A percentile compares a stretch with the other conserved stretches of the same genome.
These are phyloP conservation scores for Prionchulus punctatus DNA, from an alignment of 2,888 invertebrate genomes.

Conservation along the genomic window DNA sequence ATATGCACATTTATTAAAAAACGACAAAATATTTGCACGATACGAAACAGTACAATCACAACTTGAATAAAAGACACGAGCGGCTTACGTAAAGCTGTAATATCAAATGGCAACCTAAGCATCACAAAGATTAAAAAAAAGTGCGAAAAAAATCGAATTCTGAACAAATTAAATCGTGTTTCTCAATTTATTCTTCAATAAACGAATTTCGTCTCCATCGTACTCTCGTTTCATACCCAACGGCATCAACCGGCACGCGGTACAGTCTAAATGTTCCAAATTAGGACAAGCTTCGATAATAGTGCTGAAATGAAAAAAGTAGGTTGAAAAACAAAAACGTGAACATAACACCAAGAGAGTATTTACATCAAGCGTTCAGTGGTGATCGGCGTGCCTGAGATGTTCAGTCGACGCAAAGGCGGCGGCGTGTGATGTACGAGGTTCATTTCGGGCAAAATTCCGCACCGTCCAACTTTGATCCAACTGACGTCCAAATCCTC, in stretches of 20 bases:
- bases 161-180: background rate
- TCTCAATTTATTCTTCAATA: background rate
- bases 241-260: background rate
- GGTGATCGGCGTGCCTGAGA: background rate
- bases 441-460: background rate
- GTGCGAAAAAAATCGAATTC: background rate
- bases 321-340: background rate
- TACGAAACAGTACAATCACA: too few relatives aligned
- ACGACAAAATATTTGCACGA: too few relatives aligned
- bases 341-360: too few relatives aligned
- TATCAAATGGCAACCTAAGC: too few relatives aligned
- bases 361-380: background rate
- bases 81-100: too few relatives aligned
- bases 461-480: too few relatives aligned
- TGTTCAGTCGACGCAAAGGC: background rate
- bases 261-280: background rate
- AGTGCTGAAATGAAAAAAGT: background rate
- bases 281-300: background rate
- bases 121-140: too few relatives aligned
- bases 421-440: background rate
- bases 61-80: too few relatives aligned
- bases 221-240: background rate
- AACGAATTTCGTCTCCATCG: background rate
- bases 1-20: too few relatives aligned
- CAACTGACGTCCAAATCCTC: too few relatives aligned